Evolutionary conservation across 2,888 invertebrate genomes (phyloP).

Genomic region (Fragum fragum): DNA sequence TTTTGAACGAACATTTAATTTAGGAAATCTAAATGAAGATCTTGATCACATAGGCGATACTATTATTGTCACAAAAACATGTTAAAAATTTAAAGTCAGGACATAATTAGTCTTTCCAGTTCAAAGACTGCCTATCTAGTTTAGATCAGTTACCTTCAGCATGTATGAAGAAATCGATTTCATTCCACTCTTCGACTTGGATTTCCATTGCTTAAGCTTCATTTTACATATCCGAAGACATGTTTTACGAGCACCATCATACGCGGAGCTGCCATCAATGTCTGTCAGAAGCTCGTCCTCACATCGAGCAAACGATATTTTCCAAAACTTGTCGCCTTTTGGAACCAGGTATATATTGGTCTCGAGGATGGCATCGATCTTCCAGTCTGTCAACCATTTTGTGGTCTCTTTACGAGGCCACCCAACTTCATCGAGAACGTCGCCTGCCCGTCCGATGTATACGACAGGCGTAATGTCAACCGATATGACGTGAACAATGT

Average conservation of each 20-base stretch:
- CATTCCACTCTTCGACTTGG: background rate
- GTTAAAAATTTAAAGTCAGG: too few relatives aligned
- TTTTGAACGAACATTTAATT: too few relatives aligned
- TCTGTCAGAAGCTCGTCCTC: slow-evolving; percentile 23
- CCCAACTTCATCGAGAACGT: background rate
- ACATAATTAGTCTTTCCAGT: too few relatives aligned
- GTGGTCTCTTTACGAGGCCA: slow-evolving; percentile 29
- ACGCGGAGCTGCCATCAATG: slow-evolving; percentile 13
- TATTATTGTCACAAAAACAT: too few relatives aligned
- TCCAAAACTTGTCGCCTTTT: slow-evolving; percentile 43
- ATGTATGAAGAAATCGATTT: background rate
- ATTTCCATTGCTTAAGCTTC: background rate
- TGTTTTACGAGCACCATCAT: background rate
- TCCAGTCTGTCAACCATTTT: slow-evolving; percentile 13
- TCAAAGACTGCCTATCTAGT: too few relatives aligned
- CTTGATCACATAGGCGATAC: too few relatives aligned
- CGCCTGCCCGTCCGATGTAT: background rate
- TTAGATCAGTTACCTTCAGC: background rate
- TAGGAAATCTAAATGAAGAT: too few relatives aligned
- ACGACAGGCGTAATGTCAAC: slow-evolving; percentile 37
- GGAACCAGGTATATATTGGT: slow-evolving; percentile 32
- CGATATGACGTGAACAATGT: slow-evolving; percentile 22
- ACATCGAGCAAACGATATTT: slow-evolving; percentile 30
- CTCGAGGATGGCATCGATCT: background rate
- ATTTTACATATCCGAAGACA: background rate